Evolutionary conservation across 2,797 vertebrate species (phyloP).

Genomic region (Sciaenops ocellatus): DNA sequence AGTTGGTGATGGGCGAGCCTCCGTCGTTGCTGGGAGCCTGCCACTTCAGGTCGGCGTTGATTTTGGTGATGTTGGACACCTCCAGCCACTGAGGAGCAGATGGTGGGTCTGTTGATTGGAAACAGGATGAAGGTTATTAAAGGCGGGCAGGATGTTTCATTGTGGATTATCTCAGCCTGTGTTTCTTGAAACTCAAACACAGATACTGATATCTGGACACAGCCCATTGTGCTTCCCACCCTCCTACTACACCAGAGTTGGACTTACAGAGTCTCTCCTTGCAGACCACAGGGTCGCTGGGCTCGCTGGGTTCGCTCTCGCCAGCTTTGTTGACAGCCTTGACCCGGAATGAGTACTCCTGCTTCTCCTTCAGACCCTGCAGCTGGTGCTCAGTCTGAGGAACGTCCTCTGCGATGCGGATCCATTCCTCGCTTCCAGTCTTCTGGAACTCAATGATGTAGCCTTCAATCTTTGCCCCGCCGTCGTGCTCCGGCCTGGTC

Average conservation of each 20-base stretch:
- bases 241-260: background rate
- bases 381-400: constrained; percentile 92
- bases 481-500: constrained; percentile 97
- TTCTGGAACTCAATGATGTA: constrained; percentile 96
- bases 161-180: background rate
- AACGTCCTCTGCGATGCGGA: constrained; percentile 93
- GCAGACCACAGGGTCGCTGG: constrained; percentile 96
- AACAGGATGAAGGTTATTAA: background rate
- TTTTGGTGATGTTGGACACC: constrained; percentile 96
- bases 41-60: constrained; percentile 95
- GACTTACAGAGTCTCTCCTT: constrained; percentile 96
- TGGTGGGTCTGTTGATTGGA: constrained; percentile 87
- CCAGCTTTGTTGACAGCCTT: constrained; percentile 95
- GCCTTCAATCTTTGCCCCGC: constrained; percentile 97
- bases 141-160: background rate
- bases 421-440: constrained; percentile 96
- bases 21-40: constrained; percentile 94
- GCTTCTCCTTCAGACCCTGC: constrained; percentile 93
- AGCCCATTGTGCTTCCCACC: too few species aligned
- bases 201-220: too few species aligned
- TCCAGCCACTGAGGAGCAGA: constrained; percentile 96
- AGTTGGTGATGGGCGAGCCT: constrained; percentile 98
- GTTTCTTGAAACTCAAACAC: background rate
- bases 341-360: constrained; percentile 97
- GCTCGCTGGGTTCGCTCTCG: constrained; percentile 96